A percentile compares a stretch with the other conserved stretches of the same genome.
Evolutionary conservation across 2,797 vertebrate species (phyloP).

Genomic region (Danio choprae): DNA sequence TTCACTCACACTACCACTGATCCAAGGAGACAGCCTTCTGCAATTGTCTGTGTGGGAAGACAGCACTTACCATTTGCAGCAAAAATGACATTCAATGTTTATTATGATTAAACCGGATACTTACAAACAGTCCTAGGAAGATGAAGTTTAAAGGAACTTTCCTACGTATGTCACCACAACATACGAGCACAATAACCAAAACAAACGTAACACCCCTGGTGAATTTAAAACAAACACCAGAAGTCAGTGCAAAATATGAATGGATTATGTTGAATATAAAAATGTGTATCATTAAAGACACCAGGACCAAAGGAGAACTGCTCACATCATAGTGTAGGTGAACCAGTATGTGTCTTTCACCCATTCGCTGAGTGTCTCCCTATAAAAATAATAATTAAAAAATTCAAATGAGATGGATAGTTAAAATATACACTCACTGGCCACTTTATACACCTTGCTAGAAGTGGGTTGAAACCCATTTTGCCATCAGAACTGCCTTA

Average conservation of each 20-base stretch:
- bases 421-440: not conserved
- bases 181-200: slow-evolving; percentile 77
- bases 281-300: not conserved
- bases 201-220: slow-evolving; percentile 70
- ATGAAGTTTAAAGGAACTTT: slow-evolving; percentile 85
- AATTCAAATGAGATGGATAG: too few species aligned
- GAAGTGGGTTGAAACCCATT: too few species aligned
- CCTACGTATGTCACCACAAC: slow-evolving; percentile 79
- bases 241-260: slow-evolving; percentile 41
- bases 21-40: slow-evolving; percentile 83
- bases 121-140: slow-evolving; percentile 86
- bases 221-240: slow-evolving; percentile 60
- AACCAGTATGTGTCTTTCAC: slow-evolving; percentile 69
- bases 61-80: slow-evolving; percentile 3
- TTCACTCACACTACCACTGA: slow-evolving; percentile 81
- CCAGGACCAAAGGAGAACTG: slow-evolving; percentile 13
- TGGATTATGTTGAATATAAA: not conserved
- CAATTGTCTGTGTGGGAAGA: slow-evolving; percentile 72
- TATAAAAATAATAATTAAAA: slow-evolving; percentile 54
- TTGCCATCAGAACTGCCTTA: too few species aligned
- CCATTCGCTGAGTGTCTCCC: slow-evolving; percentile 73
- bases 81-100: not conserved
- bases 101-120: slow-evolving; percentile 62
- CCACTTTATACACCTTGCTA: too few species aligned
- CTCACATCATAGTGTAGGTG: slow-evolving; percentile 78